Evolutionary conservation across 1,140 invertebrate genomes (phyloP), one percentile per base, ranked within the genome.

Genomic region (Frieseomelitta varia): DNA sequence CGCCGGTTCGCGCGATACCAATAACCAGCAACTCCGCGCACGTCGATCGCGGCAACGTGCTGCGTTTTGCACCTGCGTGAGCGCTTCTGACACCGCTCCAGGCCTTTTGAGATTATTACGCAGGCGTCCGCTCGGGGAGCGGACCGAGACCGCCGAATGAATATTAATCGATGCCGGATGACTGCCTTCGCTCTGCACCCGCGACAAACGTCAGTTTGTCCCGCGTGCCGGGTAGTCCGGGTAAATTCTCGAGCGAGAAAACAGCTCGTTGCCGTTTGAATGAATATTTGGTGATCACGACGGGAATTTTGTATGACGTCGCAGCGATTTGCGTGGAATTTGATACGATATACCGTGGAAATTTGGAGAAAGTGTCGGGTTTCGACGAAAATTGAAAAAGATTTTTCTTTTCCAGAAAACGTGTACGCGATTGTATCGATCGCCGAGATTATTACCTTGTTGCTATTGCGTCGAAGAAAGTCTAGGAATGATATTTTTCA

Each of bases 21-120:
- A 92, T 92, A 92, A 91, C 90, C 91, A 92, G 91, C 90, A 89
- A 91, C 90, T 91, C 91, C 91, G 91, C 91, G 91, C 91, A 92
- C 91, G 86, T 92, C 91, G 85, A 84, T 90, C 80, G 82, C 39
- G 61, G 61, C 86, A 88, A 88, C 71, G 77, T 72, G 73, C 79
- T 39, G 69, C 68, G 67, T 87, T 77, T 90, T 75, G 84, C 87
- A 86, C 88, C 86, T 89, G 80, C 84, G 77, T 89, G 65, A 85
- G 73, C 77, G 68, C 77, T 63, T 75, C 73, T 17, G 69, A 79
- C 34, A 39, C 56, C 58, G 17, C 24, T 24, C 55, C 34, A 61
- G 15, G 0, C 55, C 74, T 34, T 55, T 27, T 47, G 68, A 47
- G 47, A 73, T 86, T 73, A 83, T 63, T 71, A 87, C 88, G 89